These are phyloP conservation scores for Gymnoscopelus microlampas DNA, from an alignment of 2,797 vertebrate species.

Conservation along the genomic window DNA sequence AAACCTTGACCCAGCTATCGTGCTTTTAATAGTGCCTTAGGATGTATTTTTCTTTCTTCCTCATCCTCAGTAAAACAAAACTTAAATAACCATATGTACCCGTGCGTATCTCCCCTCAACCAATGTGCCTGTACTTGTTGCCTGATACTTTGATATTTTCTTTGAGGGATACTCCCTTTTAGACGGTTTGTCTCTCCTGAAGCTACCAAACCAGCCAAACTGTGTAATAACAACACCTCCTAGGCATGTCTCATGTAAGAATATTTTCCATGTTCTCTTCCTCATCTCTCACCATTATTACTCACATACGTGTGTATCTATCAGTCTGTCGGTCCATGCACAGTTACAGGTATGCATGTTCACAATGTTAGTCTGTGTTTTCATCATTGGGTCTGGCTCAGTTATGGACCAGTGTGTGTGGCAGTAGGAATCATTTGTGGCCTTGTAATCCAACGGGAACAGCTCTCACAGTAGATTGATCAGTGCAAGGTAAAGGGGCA, in stretches of 20 bases:
- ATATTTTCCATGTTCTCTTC: too few species aligned
- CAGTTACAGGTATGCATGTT: too few species aligned
- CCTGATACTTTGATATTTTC: constrained; percentile 46
- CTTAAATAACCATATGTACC: neutral
- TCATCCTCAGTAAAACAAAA: too few species aligned
- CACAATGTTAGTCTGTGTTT: neutral
- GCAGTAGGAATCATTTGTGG: neutral
- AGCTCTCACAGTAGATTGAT: neutral
- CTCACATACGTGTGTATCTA: neutral
- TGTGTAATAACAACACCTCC: too few species aligned
- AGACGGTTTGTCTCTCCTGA: constrained; percentile 35
- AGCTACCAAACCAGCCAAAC: too few species aligned
- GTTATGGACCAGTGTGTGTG: neutral
- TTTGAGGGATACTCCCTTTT: constrained; percentile 23
- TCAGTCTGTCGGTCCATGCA: neutral
- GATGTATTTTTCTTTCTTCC: too few species aligned
- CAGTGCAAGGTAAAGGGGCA: neutral
- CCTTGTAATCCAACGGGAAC: constrained; percentile 1
- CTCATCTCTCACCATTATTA: neutral
- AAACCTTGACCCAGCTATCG: neutral
- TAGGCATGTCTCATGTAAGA: too few species aligned
- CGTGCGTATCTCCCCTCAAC: neutral
- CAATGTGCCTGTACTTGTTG: constrained; percentile 47
- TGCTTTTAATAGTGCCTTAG: too few species aligned
- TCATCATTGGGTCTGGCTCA: neutral